A percentile compares a stretch with the other conserved stretches of the same genome.
Evolutionary conservation across 2,888 invertebrate species (phyloP).

Genomic region (Diogma glabrata): DNA sequence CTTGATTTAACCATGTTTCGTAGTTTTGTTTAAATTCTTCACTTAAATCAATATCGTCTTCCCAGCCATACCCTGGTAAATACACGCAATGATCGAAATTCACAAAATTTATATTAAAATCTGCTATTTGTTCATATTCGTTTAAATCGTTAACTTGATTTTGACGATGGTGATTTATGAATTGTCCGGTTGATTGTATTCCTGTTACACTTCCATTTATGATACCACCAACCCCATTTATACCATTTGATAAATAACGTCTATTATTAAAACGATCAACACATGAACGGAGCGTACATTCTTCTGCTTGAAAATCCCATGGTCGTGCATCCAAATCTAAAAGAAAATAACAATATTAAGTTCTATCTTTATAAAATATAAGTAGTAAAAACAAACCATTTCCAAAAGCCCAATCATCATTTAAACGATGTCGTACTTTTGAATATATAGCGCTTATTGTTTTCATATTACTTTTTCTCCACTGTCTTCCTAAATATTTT

Average conservation of each 20-base stretch:
- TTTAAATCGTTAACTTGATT: constrained; percentile 9
- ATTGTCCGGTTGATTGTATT: background rate
- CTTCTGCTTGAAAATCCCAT: constrained; percentile 98
- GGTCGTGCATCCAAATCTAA: constrained; percentile 88
- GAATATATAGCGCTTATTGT: constrained; percentile 98
- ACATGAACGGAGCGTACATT: constrained; percentile 82
- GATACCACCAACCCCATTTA: constrained; percentile 11
- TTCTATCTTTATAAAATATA: background rate
- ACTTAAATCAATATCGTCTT: constrained; percentile 56
- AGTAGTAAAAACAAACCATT: constrained; percentile 49
- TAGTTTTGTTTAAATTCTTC: constrained; percentile 91
- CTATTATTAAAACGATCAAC: constrained; percentile 95
- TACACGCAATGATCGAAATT: constrained; percentile 22
- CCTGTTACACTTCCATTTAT: background rate
- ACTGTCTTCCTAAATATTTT: constrained; percentile 95
- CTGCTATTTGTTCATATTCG: constrained; percentile 13
- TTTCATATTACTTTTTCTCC: constrained; percentile 99
- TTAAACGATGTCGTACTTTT: constrained; percentile 88
- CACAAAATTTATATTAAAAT: constrained; percentile 14
- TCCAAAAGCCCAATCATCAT: constrained; percentile 99
- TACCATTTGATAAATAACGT: constrained; percentile 50
- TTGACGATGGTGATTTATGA: background rate
- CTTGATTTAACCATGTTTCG: constrained; percentile 89
- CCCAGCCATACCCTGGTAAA: constrained; percentile 35
- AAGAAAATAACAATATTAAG: constrained; percentile 10